Evolutionary conservation across 2,113 vertebrate species (phyloP).

Genomic region (Rana temporaria): DNA sequence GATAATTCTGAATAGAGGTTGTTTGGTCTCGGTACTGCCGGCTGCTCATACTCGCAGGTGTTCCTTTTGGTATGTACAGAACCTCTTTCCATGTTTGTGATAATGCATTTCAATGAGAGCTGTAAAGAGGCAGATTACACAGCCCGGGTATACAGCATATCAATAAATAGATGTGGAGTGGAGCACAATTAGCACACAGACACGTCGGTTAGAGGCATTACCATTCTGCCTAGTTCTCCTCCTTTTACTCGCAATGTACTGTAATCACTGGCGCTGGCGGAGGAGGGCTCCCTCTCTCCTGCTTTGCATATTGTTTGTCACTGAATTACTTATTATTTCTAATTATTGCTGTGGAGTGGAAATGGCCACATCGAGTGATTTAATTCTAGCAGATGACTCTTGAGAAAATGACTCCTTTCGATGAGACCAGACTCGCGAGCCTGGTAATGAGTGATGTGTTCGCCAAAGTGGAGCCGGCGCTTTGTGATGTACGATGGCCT

Average conservation of each 20-base stretch:
- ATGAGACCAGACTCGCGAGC: slow-evolving; percentile 27
- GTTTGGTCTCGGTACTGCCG: too few species aligned
- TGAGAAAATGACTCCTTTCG: slow-evolving; percentile 46
- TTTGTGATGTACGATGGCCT: too few species aligned
- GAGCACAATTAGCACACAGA: neutral
- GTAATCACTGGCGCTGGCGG: slow-evolving; percentile 6
- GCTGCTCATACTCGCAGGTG: neutral
- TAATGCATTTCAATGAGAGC: neutral
- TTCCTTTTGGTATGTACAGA: too few species aligned
- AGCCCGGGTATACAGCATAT: neutral
- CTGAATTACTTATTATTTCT: slow-evolving; percentile 70
- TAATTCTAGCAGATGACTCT: slow-evolving; percentile 67
- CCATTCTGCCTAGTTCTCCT: neutral
- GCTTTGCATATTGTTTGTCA: slow-evolving; percentile 61
- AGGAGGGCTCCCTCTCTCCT: slow-evolving; percentile 14
- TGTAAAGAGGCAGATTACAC: neutral
- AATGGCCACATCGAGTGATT: slow-evolving; percentile 69
- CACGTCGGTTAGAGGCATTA: neutral
- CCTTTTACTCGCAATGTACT: neutral
- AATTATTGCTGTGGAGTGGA: slow-evolving; percentile 70
- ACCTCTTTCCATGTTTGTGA: neutral
- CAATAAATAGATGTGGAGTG: neutral
- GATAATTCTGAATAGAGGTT: too few species aligned
- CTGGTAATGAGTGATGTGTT: neutral
- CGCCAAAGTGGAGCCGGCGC: too few species aligned